phyloP scores from a whole-genome alignment of 2,888 invertebrate genomes.

The Xanthia togata region DNA sequence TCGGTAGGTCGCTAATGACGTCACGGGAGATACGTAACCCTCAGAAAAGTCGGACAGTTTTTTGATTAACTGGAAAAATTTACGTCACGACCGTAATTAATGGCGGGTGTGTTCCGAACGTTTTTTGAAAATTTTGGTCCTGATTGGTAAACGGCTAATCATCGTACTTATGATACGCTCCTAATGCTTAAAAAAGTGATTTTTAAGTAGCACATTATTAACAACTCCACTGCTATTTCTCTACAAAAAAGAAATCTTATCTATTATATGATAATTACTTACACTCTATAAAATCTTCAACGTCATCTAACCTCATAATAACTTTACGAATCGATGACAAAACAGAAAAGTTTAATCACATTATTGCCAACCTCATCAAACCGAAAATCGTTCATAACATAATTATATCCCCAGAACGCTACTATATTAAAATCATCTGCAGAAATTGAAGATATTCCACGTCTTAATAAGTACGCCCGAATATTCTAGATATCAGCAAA shows the following conservation, averaged over 20 bases:
- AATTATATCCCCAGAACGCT: conserved; percentile 61
- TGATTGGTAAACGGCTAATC: conserved; percentile 57
- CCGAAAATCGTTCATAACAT: conserved; percentile 49
- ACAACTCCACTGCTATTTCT: neutral
- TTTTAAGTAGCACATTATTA: neutral
- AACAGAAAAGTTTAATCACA: conserved; percentile 54
- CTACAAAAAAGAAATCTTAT: conserved; percentile 8
- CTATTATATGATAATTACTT: conserved; percentile 24
- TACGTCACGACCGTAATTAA: conserved; percentile 82
- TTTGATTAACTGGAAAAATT: conserved; percentile 85
- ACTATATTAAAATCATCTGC: conserved; percentile 84
- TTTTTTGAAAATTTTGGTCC: conserved; percentile 44
- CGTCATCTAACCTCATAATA: conserved; percentile 31
- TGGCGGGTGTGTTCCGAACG: conserved; percentile 74
- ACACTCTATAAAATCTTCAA: conserved; percentile 25
- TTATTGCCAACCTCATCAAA: conserved; percentile 47
- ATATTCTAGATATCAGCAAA: conserved; percentile 88
- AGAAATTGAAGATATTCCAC: conserved; percentile 83
- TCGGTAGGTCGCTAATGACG: conserved; percentile 81
- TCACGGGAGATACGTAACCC: conserved; percentile 70
- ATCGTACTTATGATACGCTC: conserved; percentile 38
- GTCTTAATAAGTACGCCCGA: conserved; percentile 85
- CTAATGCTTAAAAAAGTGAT: conserved; percentile 32
- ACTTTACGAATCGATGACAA: conserved; percentile 45
- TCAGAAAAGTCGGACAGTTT: conserved; percentile 79